phyloP scores from a whole-genome alignment of 2,113 vertebrate species.

The Ochotona princeps region DNA sequence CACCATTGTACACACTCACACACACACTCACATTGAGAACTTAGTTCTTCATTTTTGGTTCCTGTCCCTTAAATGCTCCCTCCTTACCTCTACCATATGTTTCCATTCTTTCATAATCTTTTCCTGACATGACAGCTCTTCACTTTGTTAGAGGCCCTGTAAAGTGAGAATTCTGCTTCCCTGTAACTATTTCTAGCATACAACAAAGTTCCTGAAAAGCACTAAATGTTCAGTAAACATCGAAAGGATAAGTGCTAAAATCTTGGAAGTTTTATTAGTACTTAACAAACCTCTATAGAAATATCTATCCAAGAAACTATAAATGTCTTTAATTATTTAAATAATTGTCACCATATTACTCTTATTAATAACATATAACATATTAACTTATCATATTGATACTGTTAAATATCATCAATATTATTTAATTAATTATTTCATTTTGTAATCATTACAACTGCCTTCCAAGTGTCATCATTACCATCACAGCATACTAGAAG shows the following conservation, averaged over 20 bases:
- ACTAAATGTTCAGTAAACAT: neutral
- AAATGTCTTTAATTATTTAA: neutral
- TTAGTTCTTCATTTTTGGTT: neutral
- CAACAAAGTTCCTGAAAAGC: neutral
- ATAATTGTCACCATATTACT: too few species aligned
- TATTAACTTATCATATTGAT: too few species aligned
- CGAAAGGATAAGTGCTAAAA: neutral
- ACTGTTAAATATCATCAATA: too few species aligned
- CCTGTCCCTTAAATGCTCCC: too few species aligned
- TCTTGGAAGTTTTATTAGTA: neutral
- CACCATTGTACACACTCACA: neutral
- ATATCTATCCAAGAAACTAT: neutral
- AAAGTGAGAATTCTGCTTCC: neutral
- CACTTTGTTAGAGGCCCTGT: neutral
- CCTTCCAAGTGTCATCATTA: neutral
- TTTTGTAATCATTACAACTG: too few species aligned
- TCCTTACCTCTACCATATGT: neutral
- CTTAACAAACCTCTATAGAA: neutral
- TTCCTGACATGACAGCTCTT: neutral
- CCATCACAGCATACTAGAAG: neutral
- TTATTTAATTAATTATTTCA: too few species aligned
- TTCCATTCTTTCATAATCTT: neutral
- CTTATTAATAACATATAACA: too few species aligned
- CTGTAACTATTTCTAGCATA: neutral
- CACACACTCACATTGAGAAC: neutral